Evolutionary conservation across 2,888 invertebrate genomes (phyloP).

Genomic region (Diloba caeruleocephala): DNA sequence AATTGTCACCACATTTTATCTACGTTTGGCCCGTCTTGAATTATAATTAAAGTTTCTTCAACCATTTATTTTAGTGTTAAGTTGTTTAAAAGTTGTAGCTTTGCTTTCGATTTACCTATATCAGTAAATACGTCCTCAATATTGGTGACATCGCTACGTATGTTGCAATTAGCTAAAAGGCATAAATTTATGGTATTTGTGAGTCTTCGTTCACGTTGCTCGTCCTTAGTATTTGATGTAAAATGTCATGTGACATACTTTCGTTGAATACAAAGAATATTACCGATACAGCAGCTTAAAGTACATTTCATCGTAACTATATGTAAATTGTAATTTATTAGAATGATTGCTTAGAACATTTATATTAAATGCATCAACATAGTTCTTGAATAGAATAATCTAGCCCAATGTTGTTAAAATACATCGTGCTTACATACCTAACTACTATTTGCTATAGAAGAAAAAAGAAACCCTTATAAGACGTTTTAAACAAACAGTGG

Average conservation of each 20-base stretch:
- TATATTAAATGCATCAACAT: slow-evolving; percentile 22
- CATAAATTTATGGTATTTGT: slow-evolving; percentile 52
- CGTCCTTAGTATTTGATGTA: slow-evolving; percentile 15
- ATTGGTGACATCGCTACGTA: slow-evolving; percentile 1
- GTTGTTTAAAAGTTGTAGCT: background rate
- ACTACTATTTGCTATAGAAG: slow-evolving; percentile 23
- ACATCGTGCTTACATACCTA: slow-evolving; percentile 20
- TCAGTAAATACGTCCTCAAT: slow-evolving; percentile 5
- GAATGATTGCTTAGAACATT: slow-evolving; percentile 9
- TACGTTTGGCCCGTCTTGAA: background rate
- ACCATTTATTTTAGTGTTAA: background rate
- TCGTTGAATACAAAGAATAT: slow-evolving; percentile 1
- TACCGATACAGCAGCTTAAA: background rate
- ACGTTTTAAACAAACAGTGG: slow-evolving; percentile 14
- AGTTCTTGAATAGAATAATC: slow-evolving; percentile 28
- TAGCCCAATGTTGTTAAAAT: slow-evolving; percentile 31
- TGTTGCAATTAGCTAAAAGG: slow-evolving; percentile 30
- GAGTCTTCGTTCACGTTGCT: slow-evolving; percentile 32
- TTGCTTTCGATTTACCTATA: background rate
- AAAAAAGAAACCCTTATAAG: slow-evolving; percentile 34
- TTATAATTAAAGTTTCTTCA: background rate
- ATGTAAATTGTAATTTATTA: slow-evolving; percentile 9
- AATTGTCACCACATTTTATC: background rate
- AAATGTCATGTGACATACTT: slow-evolving; percentile 32
- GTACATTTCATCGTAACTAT: background rate